phyloP scores from a whole-genome alignment of 2,113 vertebrate species.

The Petrocephalus zakoni region DNA sequence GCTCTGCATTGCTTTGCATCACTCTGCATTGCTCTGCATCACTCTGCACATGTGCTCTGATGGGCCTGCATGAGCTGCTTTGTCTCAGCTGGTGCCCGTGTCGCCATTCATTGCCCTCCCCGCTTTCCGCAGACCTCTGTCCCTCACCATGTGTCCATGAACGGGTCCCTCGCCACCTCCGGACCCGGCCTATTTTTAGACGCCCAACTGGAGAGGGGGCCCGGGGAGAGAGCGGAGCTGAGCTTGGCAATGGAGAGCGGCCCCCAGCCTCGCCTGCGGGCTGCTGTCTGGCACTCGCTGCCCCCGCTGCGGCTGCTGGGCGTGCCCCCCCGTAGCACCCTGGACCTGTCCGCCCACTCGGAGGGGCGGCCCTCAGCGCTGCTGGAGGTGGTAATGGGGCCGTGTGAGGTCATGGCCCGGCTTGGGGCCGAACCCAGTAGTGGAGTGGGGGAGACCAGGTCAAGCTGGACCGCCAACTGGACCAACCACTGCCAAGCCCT shows the following conservation, averaged over 20 bases:
- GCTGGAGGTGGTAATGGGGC: slow-evolving; percentile 54
- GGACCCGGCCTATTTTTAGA: slow-evolving; percentile 42
- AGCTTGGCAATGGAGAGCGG: slow-evolving; percentile 37
- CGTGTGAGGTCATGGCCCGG: slow-evolving; percentile 52
- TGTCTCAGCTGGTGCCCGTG: neutral
- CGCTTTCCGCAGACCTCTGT: slow-evolving; percentile 43
- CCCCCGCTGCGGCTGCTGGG: slow-evolving; percentile 50
- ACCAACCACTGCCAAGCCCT: slow-evolving; percentile 55
- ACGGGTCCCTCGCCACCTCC: slow-evolving; percentile 50
- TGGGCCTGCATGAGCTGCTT: neutral
- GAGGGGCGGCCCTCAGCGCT: slow-evolving; percentile 33
- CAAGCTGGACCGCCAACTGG: slow-evolving; percentile 52
- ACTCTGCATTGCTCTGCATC: neutral
- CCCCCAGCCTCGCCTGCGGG: slow-evolving; percentile 27
- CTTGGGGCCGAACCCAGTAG: slow-evolving; percentile 35
- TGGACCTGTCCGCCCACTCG: slow-evolving; percentile 41
- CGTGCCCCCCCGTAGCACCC: slow-evolving; percentile 48
- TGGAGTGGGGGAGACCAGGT: slow-evolving; percentile 31
- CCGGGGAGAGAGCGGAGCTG: slow-evolving; percentile 37
- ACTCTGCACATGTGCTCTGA: neutral
- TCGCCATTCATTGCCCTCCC: neutral
- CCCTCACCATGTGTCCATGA: slow-evolving; percentile 52
- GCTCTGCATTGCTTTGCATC: neutral
- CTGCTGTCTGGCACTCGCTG: slow-evolving; percentile 55
- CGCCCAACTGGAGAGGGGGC: slow-evolving; percentile 36